Evolutionary conservation across 2,113 vertebrate genomes (phyloP).

Genomic region (Cyanoliseus patagonus): DNA sequence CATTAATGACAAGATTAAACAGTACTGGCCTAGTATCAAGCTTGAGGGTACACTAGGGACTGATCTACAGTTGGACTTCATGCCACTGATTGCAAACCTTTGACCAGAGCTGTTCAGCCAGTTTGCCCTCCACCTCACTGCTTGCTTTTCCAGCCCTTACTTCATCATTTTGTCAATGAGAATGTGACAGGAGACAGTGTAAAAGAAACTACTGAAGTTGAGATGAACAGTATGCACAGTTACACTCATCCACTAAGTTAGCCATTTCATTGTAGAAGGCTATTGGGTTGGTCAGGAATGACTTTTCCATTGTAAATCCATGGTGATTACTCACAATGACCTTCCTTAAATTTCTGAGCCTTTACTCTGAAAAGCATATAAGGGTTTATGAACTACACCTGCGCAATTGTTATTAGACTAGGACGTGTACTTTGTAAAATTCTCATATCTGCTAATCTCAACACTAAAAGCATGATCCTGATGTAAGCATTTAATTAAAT

Average conservation of each 20-base stretch:
- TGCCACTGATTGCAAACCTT: accelerated
- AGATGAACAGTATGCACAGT: neutral
- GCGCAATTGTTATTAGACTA: neutral
- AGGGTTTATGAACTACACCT: neutral
- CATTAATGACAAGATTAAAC: accelerated
- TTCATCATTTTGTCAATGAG: neutral
- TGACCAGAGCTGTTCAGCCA: neutral
- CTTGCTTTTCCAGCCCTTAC: neutral
- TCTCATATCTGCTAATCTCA: neutral
- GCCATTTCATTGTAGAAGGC: neutral
- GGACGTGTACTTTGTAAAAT: neutral
- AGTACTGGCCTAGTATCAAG: neutral
- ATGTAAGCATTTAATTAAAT: neutral
- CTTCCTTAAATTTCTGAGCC: neutral
- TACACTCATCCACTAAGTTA: neutral
- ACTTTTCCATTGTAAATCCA: neutral
- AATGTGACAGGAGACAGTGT: neutral
- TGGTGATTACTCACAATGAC: neutral
- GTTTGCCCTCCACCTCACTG: neutral
- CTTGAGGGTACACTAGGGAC: neutral
- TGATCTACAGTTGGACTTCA: accelerated
- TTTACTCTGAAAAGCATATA: neutral
- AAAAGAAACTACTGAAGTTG: neutral
- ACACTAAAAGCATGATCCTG: neutral
- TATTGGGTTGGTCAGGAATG: neutral